A percentile compares a stretch with the other conserved stretches of the same genome.
Conservation (phyloP, 2,797 vertebrate species). For the Heteromormyrus szaboi region DNA sequence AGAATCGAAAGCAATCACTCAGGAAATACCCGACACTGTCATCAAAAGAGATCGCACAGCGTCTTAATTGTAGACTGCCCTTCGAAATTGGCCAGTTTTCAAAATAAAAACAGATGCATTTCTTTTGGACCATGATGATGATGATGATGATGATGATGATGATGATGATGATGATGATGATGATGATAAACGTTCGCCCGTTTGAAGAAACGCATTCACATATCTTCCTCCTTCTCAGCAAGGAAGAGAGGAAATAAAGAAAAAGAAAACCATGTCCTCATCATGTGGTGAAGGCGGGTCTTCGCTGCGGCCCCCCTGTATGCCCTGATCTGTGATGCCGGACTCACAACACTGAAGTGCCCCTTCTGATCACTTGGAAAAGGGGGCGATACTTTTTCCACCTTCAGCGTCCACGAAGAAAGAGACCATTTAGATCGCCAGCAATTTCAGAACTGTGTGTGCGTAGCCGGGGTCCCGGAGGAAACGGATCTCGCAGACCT, state of each 20-base stretch:
- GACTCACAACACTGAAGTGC: background rate
- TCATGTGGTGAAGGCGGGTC: background rate
- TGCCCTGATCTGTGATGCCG: background rate
- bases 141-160: background rate
- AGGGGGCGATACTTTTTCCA: background rate
- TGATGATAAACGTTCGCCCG: background rate
- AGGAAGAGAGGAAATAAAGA: background rate
- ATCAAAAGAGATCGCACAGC: background rate
- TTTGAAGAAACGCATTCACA: background rate
- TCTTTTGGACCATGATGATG: background rate
- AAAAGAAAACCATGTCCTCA: background rate
- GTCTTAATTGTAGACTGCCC: background rate
- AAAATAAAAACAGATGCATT: background rate
- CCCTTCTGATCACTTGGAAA: background rate
- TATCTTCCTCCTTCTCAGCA: background rate
- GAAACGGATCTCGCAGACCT: background rate
- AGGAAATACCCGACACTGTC: background rate
- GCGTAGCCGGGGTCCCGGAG: background rate
- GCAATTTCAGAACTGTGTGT: background rate
- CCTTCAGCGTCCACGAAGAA: background rate
- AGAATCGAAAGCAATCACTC: background rate
- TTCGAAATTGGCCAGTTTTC: background rate
- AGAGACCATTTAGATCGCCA: background rate
- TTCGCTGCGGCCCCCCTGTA: background rate
- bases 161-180: background rate